Evolutionary conservation across 92 coral and sea anemone species (phyloP).

Genomic region (Actinernus sp.): DNA sequence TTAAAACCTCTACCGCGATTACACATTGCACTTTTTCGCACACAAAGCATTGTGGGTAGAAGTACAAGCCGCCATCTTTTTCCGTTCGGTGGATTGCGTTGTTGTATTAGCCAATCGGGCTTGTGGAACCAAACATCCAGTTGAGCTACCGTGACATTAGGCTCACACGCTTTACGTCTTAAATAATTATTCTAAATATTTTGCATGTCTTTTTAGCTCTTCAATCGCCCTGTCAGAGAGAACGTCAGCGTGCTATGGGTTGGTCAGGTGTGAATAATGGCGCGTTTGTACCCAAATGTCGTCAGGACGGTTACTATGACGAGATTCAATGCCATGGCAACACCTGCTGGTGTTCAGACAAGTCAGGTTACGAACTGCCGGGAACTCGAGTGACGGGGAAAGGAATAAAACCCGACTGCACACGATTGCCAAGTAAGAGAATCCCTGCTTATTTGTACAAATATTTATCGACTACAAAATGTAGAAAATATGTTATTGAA

Average conservation of each 20-base stretch:
- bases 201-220: constrained; percentile 27
- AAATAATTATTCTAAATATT: background rate
- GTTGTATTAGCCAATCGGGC: too few relatives aligned
- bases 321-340: constrained; percentile 58
- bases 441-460: too few relatives aligned
- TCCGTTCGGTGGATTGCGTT: too few relatives aligned
- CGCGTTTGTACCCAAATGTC: constrained; percentile 60
- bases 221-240: constrained; percentile 78
- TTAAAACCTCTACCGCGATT: too few relatives aligned
- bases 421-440: constrained; percentile 64
- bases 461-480: too few relatives aligned
- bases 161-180: background rate
- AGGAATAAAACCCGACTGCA: constrained; percentile 55
- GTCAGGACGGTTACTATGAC: constrained; percentile 68
- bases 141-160: too few relatives aligned
- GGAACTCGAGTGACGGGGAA: constrained; percentile 40
- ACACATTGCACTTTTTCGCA: too few relatives aligned
- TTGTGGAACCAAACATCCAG: too few relatives aligned
- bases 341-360: constrained; percentile 79
- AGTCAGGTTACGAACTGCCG: constrained; percentile 80
- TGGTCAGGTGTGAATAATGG: constrained; percentile 52
- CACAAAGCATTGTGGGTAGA: too few relatives aligned
- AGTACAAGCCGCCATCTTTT: too few relatives aligned
- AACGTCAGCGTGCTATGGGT: constrained; percentile 79
- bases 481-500: too few relatives aligned